phyloP scores from a whole-genome alignment of 2,113 vertebrate species.

The Tenrec ecaudatus region DNA sequence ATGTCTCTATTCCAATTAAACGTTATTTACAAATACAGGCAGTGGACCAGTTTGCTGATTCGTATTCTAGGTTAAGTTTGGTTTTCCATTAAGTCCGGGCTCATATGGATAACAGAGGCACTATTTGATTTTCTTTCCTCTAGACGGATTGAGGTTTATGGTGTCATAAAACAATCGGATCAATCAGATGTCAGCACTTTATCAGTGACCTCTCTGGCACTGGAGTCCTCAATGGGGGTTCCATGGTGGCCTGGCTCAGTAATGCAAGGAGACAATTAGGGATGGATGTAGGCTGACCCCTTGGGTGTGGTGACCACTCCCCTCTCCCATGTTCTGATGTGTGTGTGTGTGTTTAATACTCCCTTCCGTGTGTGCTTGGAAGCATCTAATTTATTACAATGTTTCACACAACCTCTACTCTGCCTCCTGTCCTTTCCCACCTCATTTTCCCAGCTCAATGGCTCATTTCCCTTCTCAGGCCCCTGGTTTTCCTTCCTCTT shows the following conservation, averaged over 20 bases:
- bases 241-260: fast-evolving
- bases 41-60: background rate
- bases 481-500: too few relatives aligned
- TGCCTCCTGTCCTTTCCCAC: too few relatives aligned
- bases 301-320: background rate
- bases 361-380: background rate
- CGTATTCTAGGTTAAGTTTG: background rate
- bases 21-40: slow-evolving; percentile 15
- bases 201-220: background rate
- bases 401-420: background rate
- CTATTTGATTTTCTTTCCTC: background rate
- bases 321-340: too few relatives aligned
- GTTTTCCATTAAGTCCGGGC: background rate
- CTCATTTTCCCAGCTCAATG: background rate
- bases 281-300: fast-evolving
- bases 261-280: background rate
- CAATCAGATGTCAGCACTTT: background rate
- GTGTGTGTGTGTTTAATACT: too few relatives aligned
- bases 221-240: background rate
- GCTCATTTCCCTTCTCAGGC: background rate
- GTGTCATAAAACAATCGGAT: background rate
- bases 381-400: too few relatives aligned
- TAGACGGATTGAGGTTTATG: background rate
- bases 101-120: background rate
- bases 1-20: background rate